A percentile compares a stretch with the other conserved stretches of the same genome.
Evolutionary conservation across 2,797 vertebrate species (phyloP).

Genomic region (Neosilurus mollespiculum): DNA sequence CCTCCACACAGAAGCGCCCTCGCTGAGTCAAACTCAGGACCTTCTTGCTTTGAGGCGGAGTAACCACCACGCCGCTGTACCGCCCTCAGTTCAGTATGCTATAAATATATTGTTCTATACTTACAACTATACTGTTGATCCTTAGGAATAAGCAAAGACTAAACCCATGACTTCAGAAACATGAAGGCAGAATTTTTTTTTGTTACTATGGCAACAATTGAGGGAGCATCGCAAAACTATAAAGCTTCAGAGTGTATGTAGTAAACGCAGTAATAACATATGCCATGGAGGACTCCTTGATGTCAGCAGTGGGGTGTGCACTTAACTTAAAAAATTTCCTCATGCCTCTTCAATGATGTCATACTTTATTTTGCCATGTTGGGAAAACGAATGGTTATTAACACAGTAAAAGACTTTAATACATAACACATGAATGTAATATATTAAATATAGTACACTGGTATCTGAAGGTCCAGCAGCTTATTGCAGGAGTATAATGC

Average conservation of each 20-base stretch:
- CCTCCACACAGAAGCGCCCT: too few species aligned
- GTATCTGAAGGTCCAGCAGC: neutral
- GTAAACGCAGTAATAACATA: neutral
- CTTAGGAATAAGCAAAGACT: neutral
- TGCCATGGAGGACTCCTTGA: neutral
- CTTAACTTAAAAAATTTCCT: neutral
- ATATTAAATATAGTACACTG: too few species aligned
- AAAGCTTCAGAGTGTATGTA: neutral
- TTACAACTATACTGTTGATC: neutral
- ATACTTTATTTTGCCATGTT: neutral
- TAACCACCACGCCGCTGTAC: too few species aligned
- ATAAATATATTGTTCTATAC: neutral
- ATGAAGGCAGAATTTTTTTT: too few species aligned
- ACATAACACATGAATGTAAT: neutral
- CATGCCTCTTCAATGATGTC: neutral
- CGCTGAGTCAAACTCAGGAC: too few species aligned
- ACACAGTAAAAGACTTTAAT: neutral
- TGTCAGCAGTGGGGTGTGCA: neutral
- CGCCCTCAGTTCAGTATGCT: too few species aligned
- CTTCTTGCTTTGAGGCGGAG: too few species aligned
- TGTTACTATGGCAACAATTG: neutral
- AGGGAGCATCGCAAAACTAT: neutral
- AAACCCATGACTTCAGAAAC: slow-evolving; percentile 1
- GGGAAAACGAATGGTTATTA: neutral
- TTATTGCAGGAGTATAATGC: slow-evolving; percentile 29